These are phyloP conservation scores for Tenthredo mesomela DNA, from an alignment of 2,888 invertebrate genomes.

Conservation along the genomic window DNA sequence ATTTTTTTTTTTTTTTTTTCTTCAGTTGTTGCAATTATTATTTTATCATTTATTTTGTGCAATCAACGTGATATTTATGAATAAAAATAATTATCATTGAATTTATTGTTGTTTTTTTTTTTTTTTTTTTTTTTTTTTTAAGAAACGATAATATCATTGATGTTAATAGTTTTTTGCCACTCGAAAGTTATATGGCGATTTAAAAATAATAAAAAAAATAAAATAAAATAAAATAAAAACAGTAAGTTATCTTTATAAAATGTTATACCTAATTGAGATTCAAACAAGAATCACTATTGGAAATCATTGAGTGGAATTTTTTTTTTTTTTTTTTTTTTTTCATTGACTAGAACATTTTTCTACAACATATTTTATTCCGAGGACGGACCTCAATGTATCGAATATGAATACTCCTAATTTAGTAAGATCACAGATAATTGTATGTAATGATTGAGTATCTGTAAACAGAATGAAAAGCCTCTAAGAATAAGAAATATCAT, in stretches of 20 bases:
- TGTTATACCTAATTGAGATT: not conserved
- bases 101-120: not conserved
- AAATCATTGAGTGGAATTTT: not conserved
- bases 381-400: not conserved
- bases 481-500: not conserved
- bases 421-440: constrained; percentile 18
- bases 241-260: not conserved
- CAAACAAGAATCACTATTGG: not conserved
- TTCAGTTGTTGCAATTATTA: not conserved
- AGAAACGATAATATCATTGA: not conserved
- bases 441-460: not conserved
- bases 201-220: not conserved
- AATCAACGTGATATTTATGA: not conserved
- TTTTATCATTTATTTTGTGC: not conserved
- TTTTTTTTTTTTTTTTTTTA: not conserved
- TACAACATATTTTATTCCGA: not conserved
- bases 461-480: not conserved
- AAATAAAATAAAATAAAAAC: not conserved
- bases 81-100: constrained; percentile 12
- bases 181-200: not conserved
- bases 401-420: not conserved
- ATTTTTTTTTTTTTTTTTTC: too few relatives aligned
- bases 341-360: not conserved
- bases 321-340: too few relatives aligned
- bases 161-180: not conserved